A percentile compares a stretch with the other conserved stretches of the same genome.
These are phyloP conservation scores for Psilopsiagon aymara DNA, from an alignment of 2,113 vertebrate species.

Conservation along the genomic window DNA sequence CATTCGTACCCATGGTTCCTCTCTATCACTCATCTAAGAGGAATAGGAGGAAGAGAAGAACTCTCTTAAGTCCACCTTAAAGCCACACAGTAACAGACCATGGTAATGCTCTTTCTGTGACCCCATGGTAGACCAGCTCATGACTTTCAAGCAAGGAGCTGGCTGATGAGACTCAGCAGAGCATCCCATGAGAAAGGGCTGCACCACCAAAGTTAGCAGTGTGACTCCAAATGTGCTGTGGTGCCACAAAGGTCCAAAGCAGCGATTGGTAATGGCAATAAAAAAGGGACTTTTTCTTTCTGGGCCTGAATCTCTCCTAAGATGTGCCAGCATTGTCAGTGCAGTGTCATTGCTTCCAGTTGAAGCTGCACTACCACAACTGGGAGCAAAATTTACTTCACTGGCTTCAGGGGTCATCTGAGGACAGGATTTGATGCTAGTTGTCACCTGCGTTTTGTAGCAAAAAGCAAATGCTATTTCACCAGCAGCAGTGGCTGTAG, in stretches of 20 bases:
- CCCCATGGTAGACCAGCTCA: neutral
- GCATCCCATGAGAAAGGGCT: neutral
- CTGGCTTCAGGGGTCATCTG: neutral
- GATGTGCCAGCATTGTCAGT: neutral
- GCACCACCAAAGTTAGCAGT: neutral
- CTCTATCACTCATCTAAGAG: neutral
- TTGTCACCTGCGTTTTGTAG: neutral
- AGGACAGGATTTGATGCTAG: neutral
- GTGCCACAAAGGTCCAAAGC: neutral
- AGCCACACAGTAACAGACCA: neutral
- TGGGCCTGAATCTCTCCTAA: conserved; percentile 4
- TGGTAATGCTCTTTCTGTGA: neutral
- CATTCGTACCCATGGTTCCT: neutral
- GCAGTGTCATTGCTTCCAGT: neutral
- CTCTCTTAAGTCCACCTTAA: neutral
- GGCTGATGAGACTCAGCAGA: neutral
- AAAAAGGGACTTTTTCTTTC: neutral
- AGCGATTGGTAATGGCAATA: neutral
- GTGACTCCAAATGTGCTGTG: neutral
- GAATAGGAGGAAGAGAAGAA: neutral
- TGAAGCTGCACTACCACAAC: neutral
- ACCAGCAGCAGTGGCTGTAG: neutral
- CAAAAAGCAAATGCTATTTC: neutral
- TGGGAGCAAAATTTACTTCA: neutral
- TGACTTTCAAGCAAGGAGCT: neutral